These are phyloP conservation scores for Phymanthus crucifer DNA, from an alignment of 92 coral and sea anemone species.

Conservation along the genomic window DNA sequence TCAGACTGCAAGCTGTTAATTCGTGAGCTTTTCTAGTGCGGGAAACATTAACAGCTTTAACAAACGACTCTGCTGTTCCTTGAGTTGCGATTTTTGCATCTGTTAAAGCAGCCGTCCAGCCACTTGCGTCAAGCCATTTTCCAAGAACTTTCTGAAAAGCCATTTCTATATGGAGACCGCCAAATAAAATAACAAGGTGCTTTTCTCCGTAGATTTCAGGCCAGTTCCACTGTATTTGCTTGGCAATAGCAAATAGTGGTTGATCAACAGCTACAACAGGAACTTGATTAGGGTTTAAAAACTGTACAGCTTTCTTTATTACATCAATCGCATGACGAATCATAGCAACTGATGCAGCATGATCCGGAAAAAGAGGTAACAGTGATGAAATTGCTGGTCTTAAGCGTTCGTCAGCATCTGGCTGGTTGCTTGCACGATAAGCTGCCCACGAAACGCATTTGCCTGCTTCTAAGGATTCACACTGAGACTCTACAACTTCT, in stretches of 20 bases:
- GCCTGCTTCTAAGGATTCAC: conserved; percentile 32
- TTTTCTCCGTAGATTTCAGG: conserved; percentile 39
- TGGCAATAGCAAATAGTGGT: conserved; percentile 62
- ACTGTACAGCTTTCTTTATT: conserved; percentile 35
- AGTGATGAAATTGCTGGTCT: conserved; percentile 44
- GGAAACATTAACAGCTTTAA: conserved; percentile 48
- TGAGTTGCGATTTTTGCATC: conserved; percentile 51
- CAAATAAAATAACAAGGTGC: conserved; percentile 63
- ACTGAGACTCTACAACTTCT: too few relatives aligned
- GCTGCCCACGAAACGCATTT: conserved; percentile 61
- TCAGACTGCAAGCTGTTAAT: conserved; percentile 45
- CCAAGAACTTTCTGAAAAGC: conserved; percentile 55
- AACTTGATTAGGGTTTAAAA: conserved; percentile 61
- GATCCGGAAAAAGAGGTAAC: conserved; percentile 64
- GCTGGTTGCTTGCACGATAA: conserved; percentile 42
- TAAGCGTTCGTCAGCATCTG: conserved; percentile 17
- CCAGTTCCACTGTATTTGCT: conserved; percentile 64
- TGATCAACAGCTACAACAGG: conserved; percentile 66
- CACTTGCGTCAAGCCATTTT: conserved; percentile 55
- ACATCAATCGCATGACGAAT: conserved; percentile 68
- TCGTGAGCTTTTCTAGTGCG: conserved; percentile 68
- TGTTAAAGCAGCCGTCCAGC: conserved; percentile 54
- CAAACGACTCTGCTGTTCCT: conserved; percentile 66
- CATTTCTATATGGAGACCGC: conserved; percentile 61
- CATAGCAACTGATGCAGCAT: conserved; percentile 65